Evolutionary conservation across 64 coral and sea anemone genomes (phyloP).

Genomic region (Montipora foliosa): DNA sequence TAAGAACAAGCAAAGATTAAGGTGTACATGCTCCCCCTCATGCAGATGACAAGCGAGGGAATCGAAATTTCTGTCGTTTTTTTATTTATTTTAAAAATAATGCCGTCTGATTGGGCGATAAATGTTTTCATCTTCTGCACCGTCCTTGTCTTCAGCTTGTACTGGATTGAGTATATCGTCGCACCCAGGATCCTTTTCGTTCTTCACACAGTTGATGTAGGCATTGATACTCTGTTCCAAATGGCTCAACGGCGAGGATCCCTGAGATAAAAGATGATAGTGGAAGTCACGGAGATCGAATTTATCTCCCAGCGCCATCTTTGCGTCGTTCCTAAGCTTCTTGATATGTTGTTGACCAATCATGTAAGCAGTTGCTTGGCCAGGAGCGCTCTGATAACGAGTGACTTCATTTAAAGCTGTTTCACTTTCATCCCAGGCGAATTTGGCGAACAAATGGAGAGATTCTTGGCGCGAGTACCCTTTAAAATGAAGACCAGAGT

Average conservation of each 20-base stretch:
- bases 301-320: conserved; percentile 10
- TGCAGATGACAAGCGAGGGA: no score
- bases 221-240: conserved; percentile 51
- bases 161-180: conserved; percentile 30
- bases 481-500: conserved; percentile 67
- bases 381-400: conserved; percentile 73
- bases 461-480: conserved; percentile 60
- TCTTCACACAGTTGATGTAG: conserved; percentile 57
- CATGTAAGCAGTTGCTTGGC: conserved; percentile 82
- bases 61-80: no score
- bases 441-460: conserved; percentile 39
- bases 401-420: conserved; percentile 57
- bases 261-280: conserved; percentile 65
- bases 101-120: neutral
- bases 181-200: conserved; percentile 54
- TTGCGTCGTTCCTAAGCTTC: conserved; percentile 49
- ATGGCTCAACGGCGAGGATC: conserved; percentile 53
- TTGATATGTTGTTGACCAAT: conserved; percentile 71
- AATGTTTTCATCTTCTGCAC: neutral
- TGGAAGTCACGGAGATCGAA: conserved; percentile 76
- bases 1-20: no score
- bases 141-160: conserved; percentile 2
- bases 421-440: conserved; percentile 66
- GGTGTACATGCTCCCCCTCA: no score
- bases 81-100: neutral